A percentile compares a stretch with the other conserved stretches of the same genome.
These are phyloP conservation scores for Cerceris rybyensis DNA, from an alignment of 2,888 invertebrate species.

Conservation along the genomic window DNA sequence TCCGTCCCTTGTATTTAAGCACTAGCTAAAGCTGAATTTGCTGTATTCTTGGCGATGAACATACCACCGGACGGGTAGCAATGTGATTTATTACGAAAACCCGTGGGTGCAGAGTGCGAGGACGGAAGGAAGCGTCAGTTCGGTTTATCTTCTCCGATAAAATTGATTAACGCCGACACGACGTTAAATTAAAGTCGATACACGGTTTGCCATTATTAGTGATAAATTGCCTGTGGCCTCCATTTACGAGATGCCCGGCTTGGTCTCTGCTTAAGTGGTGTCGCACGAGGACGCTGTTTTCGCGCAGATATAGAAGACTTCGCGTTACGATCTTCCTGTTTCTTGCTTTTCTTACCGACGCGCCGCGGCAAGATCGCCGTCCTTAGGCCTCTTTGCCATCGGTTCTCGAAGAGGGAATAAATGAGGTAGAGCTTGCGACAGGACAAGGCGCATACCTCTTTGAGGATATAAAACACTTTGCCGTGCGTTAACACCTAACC, in stretches of 20 bases:
- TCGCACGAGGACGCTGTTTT: conserved; percentile 39
- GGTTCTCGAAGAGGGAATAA: conserved; percentile 62
- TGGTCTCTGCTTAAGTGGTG: conserved; percentile 50
- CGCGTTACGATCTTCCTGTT: conserved; percentile 33
- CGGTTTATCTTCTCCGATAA: conserved; percentile 76
- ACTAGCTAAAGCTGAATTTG: background rate
- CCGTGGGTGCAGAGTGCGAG: conserved; percentile 47
- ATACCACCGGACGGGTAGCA: conserved; percentile 34
- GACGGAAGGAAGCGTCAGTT: conserved; percentile 72
- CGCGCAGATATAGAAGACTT: conserved; percentile 32
- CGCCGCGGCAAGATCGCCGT: conserved; percentile 7
- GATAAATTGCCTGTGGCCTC: conserved; percentile 68
- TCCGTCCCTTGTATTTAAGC: background rate
- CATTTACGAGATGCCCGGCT: conserved; percentile 43
- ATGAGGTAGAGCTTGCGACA: conserved; percentile 61
- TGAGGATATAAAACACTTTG: conserved; percentile 71
- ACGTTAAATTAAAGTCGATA: conserved; percentile 72
- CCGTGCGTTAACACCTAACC: conserved; percentile 69
- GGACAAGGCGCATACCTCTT: conserved; percentile 68
- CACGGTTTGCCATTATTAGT: conserved; percentile 72
- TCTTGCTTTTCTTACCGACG: conserved; percentile 8
- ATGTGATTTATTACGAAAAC: conserved; percentile 68
- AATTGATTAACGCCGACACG: conserved; percentile 76
- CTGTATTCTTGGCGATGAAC: conserved; percentile 36
- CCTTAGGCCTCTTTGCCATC: conserved; percentile 44